A percentile compares a stretch with the other conserved stretches of the same genome.
phyloP scores from a whole-genome alignment of 2,888 invertebrate species.

The Dione juno region DNA sequence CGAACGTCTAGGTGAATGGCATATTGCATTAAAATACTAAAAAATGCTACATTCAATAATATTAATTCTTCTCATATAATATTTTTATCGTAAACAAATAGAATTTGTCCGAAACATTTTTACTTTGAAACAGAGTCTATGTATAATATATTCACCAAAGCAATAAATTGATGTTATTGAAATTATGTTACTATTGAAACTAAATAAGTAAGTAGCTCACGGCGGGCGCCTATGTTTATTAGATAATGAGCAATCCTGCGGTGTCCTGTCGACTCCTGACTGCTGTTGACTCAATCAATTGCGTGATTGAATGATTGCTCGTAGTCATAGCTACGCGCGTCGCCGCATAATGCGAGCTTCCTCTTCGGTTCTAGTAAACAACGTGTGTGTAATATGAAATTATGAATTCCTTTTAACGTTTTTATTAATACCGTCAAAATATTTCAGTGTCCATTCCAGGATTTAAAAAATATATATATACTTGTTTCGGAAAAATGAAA shows the following conservation, averaged over 20 bases:
- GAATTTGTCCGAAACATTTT: background rate
- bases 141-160: background rate
- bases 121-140: background rate
- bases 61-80: background rate
- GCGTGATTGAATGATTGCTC: slow-evolving; percentile 62
- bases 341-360: slow-evolving; percentile 43
- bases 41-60: background rate
- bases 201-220: slow-evolving; percentile 38
- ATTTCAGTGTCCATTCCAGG: background rate
- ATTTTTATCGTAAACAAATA: background rate
- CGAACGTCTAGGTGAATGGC: slow-evolving; percentile 57
- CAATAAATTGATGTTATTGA: slow-evolving; percentile 37
- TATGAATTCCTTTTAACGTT: background rate
- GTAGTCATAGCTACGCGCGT: slow-evolving; percentile 62
- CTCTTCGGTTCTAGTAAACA: slow-evolving; percentile 37
- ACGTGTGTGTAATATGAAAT: slow-evolving; percentile 10
- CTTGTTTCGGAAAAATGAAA: too few species aligned
- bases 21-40: slow-evolving; percentile 7
- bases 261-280: slow-evolving; percentile 50
- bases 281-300: slow-evolving; percentile 65
- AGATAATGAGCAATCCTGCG: slow-evolving; percentile 72
- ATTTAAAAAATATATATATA: too few species aligned
- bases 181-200: slow-evolving; percentile 48
- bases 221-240: slow-evolving; percentile 68
- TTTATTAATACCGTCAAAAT: background rate